phyloP scores from a whole-genome alignment of 2,797 vertebrate species.

The Molossus molossus region DNA sequence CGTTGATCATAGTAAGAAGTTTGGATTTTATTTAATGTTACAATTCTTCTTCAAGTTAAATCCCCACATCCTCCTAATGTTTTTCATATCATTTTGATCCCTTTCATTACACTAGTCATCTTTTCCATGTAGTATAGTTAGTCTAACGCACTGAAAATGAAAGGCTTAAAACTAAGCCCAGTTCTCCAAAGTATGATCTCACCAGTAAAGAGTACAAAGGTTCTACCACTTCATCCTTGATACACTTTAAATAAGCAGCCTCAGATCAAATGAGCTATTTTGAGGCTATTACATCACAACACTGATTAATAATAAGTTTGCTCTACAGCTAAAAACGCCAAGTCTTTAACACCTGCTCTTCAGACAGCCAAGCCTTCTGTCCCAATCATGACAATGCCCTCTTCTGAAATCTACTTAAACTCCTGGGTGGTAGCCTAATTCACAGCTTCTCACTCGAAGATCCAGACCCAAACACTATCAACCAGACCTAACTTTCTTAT shows the following conservation, averaged over 20 bases:
- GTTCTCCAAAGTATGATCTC: slow-evolving; percentile 25
- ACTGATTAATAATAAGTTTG: not conserved
- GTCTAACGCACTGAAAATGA: slow-evolving; percentile 42
- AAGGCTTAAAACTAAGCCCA: slow-evolving; percentile 43
- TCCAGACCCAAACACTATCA: slow-evolving; percentile 14
- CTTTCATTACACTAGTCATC: not conserved
- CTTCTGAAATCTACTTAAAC: slow-evolving; percentile 36
- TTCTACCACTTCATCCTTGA: not conserved
- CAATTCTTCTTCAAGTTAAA: slow-evolving; percentile 56
- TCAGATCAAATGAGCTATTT: not conserved
- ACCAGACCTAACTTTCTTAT: not conserved
- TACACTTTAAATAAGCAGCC: not conserved
- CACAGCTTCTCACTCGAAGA: not conserved
- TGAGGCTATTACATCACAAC: not conserved
- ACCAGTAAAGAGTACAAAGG: not conserved
- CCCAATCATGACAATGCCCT: not conserved
- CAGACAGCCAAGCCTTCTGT: not conserved
- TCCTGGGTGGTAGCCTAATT: not conserved
- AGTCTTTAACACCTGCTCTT: slow-evolving; percentile 8
- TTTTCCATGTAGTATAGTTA: not conserved
- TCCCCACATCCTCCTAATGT: not conserved
- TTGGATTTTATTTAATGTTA: slow-evolving; percentile 27
- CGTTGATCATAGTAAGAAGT: not conserved
- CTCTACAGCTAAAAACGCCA: not conserved
- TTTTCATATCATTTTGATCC: slow-evolving; percentile 51